Evolutionary conservation across 1,140 invertebrate genomes (phyloP).

Genomic region (Ericerus pela): DNA sequence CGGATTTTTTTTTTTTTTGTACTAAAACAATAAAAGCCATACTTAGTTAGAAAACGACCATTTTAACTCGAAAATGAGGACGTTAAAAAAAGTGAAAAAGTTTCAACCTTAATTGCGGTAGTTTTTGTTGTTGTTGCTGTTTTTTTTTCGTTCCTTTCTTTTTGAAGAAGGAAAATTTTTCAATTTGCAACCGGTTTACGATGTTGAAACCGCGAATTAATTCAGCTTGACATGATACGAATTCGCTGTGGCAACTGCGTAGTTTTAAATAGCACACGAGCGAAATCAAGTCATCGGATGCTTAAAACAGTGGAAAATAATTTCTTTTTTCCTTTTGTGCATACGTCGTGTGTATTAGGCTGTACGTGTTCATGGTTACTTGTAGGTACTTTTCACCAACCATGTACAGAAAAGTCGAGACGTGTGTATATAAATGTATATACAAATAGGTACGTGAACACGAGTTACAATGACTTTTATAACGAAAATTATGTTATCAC

Average conservation of each 20-base stretch:
- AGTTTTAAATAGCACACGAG: neutral
- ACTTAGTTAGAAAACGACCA: no score
- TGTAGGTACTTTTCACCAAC: neutral
- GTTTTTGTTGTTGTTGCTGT: neutral
- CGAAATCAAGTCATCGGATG: neutral
- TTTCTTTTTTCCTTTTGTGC: no score
- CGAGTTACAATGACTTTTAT: no score
- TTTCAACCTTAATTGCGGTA: neutral
- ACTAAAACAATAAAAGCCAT: no score
- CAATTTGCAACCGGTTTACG: neutral
- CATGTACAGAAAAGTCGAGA: no score
- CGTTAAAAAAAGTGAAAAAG: neutral
- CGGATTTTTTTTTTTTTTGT: no score
- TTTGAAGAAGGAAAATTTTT: neutral
- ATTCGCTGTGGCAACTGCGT: neutral
- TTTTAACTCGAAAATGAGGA: no score
- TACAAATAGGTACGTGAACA: no score
- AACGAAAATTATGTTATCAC: no score
- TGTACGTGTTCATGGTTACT: neutral
- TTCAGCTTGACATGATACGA: neutral
- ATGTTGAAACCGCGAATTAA: neutral
- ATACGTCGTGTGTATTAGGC: no score
- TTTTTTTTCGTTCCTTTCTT: no score
- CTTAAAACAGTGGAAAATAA: constrained; percentile 1
- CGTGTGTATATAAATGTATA: no score